Evolutionary conservation across 2,113 vertebrate species (phyloP).

Genomic region (Ciconia stormi): DNA sequence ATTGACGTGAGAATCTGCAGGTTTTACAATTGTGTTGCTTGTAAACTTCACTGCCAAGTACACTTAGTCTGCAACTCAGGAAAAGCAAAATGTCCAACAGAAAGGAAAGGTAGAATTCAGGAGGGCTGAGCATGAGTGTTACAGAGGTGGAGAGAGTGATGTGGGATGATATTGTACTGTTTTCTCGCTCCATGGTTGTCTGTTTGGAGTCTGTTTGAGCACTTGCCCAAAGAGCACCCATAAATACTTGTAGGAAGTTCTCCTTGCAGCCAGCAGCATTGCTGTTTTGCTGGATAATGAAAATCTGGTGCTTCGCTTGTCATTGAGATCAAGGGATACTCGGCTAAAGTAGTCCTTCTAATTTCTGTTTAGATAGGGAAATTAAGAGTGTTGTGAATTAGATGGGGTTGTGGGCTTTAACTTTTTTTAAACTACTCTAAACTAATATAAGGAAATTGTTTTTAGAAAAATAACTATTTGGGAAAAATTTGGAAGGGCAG

Average conservation of each 20-base stretch:
- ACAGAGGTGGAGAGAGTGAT: not conserved
- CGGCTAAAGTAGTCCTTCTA: not conserved
- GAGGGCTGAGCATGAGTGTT: not conserved
- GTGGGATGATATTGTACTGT: not conserved
- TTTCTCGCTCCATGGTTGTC: not conserved
- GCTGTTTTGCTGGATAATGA: not conserved
- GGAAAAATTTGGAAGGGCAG: not conserved
- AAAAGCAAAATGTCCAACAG: not conserved
- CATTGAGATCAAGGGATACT: not conserved
- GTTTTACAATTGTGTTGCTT: not conserved
- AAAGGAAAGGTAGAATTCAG: not conserved
- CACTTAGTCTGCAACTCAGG: not conserved
- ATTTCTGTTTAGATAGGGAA: not conserved
- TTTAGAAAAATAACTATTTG: not conserved
- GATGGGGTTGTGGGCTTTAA: not conserved
- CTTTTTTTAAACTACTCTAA: not conserved
- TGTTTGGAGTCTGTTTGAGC: not conserved
- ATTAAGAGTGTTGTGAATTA: not conserved
- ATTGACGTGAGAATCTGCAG: not conserved
- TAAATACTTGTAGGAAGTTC: constrained; percentile 28
- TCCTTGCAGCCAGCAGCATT: not conserved
- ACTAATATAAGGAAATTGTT: not conserved
- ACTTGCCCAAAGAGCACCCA: not conserved
- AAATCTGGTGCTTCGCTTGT: constrained; percentile 2
- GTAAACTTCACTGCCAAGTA: not conserved